Base-by-base conservation (phyloP, 1,140 invertebrate genomes). In the Caenorhabditis latens region DNA sequence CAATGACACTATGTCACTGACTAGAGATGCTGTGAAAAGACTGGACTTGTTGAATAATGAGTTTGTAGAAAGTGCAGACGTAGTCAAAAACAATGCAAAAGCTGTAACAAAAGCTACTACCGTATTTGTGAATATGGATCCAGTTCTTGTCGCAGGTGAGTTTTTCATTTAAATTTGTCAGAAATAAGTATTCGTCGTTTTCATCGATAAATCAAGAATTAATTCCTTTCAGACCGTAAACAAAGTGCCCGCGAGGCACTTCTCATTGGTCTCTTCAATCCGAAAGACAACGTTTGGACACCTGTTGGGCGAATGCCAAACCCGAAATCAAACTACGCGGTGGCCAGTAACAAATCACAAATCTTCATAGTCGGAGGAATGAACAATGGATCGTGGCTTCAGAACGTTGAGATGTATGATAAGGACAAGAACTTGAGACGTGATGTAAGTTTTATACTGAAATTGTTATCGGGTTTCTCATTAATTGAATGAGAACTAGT, bases 261-360 rank as follows among this genome's bases (percentile, higher is more conserved):
- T 24, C 42, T 79, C 14, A 79, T 79, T 24, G 71, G 71, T 19
- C 46, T 79, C 4, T 79, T 50, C 71, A 50, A 79, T 79, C 71
- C 71, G 13, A 24, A 46, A 46, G 46, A 79, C n/a, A 79, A 21
- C 0, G 43, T 14, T 3, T 79, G 71, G 71, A 79, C 71, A 4
- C 71, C 71, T 24, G 71, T 79, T 50, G 71, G 71, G 4, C n/a
- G 71, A 50, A 79, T 79, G 71, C 71, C 71, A 11, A 79, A 79
- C 21, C 71, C 71, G 40, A 79, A 79, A 79, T 79, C 71, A 24
- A 79, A 79, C 71, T 79, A 79, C 21, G 71, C 71, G 4, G 71
- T 79, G 2, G 71, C 71, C 1, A 21, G 71, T 21, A 50, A 50
- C 46, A 79, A 79, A 79, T 13, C 46, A 11, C 71, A 79, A 79